Evolutionary conservation across 2,797 vertebrate species (phyloP).

Genomic region (Phrynocephalus vlangalii): DNA sequence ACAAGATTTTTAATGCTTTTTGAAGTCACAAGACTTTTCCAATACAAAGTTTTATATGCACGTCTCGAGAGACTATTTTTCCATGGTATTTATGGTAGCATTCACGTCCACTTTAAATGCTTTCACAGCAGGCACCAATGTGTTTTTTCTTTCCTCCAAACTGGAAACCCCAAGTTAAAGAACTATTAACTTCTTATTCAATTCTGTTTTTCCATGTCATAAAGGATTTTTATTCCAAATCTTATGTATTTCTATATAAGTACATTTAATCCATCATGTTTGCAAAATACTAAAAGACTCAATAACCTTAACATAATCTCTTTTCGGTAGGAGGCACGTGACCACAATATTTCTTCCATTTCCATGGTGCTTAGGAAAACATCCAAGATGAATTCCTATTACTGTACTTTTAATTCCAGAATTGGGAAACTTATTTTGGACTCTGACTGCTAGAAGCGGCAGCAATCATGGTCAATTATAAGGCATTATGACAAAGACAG

Average conservation of each 20-base stretch:
- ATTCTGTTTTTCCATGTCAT: slow-evolving; percentile 8
- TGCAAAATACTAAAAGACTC: slow-evolving; percentile 9
- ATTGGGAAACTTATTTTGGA: background rate
- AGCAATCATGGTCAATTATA: background rate
- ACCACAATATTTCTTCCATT: slow-evolving; percentile 11
- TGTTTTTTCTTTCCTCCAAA: slow-evolving; percentile 33
- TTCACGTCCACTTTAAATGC: slow-evolving; percentile 49
- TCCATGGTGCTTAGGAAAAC: slow-evolving; percentile 1
- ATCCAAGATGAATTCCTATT: background rate
- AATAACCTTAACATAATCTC: background rate
- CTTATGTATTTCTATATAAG: background rate
- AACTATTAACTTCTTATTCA: slow-evolving; percentile 32
- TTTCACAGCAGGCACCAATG: slow-evolving; percentile 19
- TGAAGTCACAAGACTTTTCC: slow-evolving; percentile 53
- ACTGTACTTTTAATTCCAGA: background rate
- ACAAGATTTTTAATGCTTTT: background rate
- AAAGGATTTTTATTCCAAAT: slow-evolving; percentile 30
- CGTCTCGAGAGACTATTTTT: slow-evolving; percentile 63
- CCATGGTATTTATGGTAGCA: slow-evolving; percentile 49
- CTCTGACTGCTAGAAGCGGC: background rate
- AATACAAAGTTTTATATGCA: slow-evolving; percentile 45
- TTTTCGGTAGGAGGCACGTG: background rate
- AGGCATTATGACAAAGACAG: background rate
- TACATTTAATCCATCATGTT: slow-evolving; percentile 19
- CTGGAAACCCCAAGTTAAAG: background rate